Evolutionary conservation across 2,797 vertebrate genomes (phyloP).

Genomic region (Leucoraja ocellata): DNA sequence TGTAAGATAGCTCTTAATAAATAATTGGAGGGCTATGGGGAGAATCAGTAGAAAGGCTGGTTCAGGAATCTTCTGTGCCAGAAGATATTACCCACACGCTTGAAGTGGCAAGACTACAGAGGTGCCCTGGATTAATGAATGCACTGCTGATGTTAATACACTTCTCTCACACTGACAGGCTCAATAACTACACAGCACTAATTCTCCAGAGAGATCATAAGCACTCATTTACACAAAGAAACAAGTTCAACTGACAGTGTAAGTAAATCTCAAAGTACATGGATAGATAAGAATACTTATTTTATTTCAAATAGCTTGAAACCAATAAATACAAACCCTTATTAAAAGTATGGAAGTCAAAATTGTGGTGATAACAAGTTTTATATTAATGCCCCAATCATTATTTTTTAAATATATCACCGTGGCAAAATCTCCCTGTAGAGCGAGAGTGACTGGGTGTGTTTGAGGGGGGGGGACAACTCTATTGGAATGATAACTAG

Average conservation of each 20-base stretch:
- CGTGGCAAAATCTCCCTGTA: too few relatives aligned
- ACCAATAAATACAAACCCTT: not conserved
- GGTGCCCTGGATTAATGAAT: not conserved
- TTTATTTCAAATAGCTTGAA: not conserved
- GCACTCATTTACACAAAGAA: not conserved
- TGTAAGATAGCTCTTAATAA: not conserved
- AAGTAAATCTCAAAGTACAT: not conserved
- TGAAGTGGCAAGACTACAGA: not conserved
- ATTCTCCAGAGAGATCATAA: not conserved
- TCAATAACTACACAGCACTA: not conserved
- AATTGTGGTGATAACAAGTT: too few relatives aligned
- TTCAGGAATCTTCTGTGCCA: not conserved
- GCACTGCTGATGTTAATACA: constrained; percentile 6
- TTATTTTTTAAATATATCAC: too few relatives aligned
- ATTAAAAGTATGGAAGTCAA: not conserved
- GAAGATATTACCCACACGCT: not conserved
- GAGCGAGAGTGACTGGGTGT: too few relatives aligned
- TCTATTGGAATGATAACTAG: not conserved
- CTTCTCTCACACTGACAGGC: not conserved
- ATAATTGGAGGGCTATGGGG: not conserved
- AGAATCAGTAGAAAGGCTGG: not conserved
- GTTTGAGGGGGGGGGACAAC: too few relatives aligned
- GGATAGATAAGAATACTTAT: not conserved
- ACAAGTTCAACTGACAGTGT: not conserved
- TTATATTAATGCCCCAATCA: too few relatives aligned